Conservation (phyloP, 2,113 vertebrate species). For the Corythaixoides concolor region DNA sequence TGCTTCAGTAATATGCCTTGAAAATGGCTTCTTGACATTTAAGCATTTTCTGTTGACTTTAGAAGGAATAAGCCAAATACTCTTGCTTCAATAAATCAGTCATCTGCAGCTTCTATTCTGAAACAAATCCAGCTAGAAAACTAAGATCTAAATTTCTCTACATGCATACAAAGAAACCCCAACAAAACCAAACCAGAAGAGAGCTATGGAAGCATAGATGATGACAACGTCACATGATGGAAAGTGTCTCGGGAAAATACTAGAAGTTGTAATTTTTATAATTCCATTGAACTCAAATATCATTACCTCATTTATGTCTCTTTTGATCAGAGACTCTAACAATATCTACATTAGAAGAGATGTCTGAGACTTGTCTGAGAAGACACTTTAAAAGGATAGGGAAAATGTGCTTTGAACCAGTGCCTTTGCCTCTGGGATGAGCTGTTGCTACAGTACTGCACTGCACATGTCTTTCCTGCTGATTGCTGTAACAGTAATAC, state of each 20-base stretch:
- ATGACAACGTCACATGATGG: background rate
- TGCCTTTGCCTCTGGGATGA: background rate
- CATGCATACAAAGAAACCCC: background rate
- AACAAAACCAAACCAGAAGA: background rate
- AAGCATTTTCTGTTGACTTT: background rate
- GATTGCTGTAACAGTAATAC: background rate
- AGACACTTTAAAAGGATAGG: background rate
- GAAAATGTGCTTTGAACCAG: background rate
- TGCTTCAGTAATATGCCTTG: background rate
- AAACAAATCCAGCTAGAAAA: background rate
- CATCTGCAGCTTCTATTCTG: background rate
- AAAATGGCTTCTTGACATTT: background rate
- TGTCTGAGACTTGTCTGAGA: background rate
- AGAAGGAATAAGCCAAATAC: background rate
- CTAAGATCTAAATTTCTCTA: background rate
- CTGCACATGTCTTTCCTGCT: accelerated
- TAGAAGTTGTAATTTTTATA: background rate
- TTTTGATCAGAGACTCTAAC: background rate
- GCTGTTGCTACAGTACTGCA: background rate
- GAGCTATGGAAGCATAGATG: background rate
- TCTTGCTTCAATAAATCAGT: background rate
- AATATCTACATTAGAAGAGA: background rate
- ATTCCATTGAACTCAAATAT: background rate
- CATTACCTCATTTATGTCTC: background rate
- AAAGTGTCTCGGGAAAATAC: background rate